Evolutionary conservation across 2,888 invertebrate genomes (phyloP).

Genomic region (Mycogona germanica): DNA sequence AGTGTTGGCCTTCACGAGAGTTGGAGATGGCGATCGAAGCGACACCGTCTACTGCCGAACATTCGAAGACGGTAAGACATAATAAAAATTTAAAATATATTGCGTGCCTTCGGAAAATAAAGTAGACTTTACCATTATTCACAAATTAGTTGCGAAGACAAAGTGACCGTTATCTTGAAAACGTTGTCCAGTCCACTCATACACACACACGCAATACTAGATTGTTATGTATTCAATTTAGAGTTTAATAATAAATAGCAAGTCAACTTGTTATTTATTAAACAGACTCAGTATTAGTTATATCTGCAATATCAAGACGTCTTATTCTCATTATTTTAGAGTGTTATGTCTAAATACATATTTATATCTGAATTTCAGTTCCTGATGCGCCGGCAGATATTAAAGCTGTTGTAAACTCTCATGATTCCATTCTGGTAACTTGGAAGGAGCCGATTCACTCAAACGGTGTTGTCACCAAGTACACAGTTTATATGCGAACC

Average conservation of each 20-base stretch:
- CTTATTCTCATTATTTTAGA: no score
- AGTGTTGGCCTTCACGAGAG: slow-evolving; percentile 86
- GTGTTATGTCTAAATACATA: no score
- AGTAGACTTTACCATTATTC: no score
- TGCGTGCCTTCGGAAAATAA: not conserved
- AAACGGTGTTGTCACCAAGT: slow-evolving; percentile 64
- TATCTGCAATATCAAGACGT: no score
- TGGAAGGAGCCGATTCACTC: slow-evolving; percentile 63
- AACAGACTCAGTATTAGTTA: no score
- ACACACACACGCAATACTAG: no score
- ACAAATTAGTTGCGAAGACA: no score
- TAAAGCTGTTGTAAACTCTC: slow-evolving; percentile 61
- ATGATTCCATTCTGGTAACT: slow-evolving; percentile 58
- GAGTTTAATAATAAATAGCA: no score
- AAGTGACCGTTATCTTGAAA: no score
- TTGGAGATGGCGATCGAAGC: slow-evolving; percentile 85
- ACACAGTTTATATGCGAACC: slow-evolving; percentile 38
- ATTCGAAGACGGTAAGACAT: slow-evolving; percentile 72
- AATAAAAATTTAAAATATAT: not conserved
- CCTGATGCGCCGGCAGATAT: slow-evolving; percentile 67
- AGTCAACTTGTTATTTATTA: no score
- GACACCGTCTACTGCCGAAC: slow-evolving; percentile 83
- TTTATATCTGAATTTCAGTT: slow-evolving; percentile 44
- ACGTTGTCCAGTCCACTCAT: no score
- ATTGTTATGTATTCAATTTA: no score